Evolutionary conservation across 2,888 invertebrate species (phyloP), one percentile per base, ranked within the genome.

Genomic region (Osmoderma eremita): DNA sequence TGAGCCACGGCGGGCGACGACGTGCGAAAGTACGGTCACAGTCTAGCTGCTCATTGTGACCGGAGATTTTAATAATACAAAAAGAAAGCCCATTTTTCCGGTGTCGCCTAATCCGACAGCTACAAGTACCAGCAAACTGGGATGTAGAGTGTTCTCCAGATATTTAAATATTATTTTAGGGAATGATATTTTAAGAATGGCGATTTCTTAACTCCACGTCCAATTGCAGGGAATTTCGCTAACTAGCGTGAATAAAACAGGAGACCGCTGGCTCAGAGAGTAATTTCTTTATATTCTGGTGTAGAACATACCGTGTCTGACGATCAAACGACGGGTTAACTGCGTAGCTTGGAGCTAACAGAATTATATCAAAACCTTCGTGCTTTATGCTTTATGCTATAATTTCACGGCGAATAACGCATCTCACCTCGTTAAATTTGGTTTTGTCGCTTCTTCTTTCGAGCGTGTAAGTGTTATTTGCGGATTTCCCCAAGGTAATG

Each of bases 51-150:
- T 53, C 42, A 38, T 69, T 58, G 49, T 62, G 22, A 10, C 45
- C 62, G 69, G 67, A 67, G 61, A 50, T 63, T 66, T 67, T 48
- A 56, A 66, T 56, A 62, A 66, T 56, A 62, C 67, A 69, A 71
- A 64, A 53, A 51, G 42, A 71, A 71, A 65, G 67, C 69, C 66
- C 63, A 70, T 71, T 30, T 30, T 70, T 69, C 70, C 69, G 69
- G 68, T 67, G 58, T 62, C 62, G 62, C 39, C 48, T 71, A 71
- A 71, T 71, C 71, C 63, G 71, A 71, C 71, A 71, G 67, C 39
- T 69, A 70, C 71, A 70, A 71, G 71, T 71, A 70, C 71, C 64
- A 69, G 69, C 64, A 71, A 71, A 70, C 71, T 69, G 67, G 61
- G 30, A 39, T 50, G 50, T 65, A 68, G 68, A 69, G 69, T 65